phyloP scores from a whole-genome alignment of 2,797 vertebrate species.

The Sebastes oblongus region DNA sequence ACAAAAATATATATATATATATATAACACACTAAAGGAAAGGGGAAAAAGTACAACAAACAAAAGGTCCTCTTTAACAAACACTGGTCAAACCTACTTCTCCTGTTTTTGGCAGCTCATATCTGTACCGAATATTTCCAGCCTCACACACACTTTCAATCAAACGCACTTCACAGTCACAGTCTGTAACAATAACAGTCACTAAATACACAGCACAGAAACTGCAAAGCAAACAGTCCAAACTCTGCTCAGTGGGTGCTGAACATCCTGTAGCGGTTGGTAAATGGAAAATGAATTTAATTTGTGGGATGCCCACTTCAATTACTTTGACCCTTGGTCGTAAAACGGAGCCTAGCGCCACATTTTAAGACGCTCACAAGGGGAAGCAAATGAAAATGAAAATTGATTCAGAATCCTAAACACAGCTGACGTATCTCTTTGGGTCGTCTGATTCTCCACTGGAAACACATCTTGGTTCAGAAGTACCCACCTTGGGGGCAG shows the following conservation, averaged over 20 bases:
- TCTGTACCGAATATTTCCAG: background rate
- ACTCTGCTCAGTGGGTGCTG: background rate
- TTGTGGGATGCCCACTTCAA: background rate
- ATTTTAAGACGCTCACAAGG: background rate
- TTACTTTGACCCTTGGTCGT: background rate
- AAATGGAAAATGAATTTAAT: background rate
- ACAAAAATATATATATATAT: too few relatives aligned
- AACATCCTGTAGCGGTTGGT: background rate
- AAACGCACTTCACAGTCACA: slow-evolving; percentile 1
- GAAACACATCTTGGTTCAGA: background rate
- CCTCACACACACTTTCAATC: background rate
- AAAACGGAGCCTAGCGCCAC: background rate
- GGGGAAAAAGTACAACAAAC: background rate
- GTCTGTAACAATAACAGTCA: background rate
- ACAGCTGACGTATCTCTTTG: background rate
- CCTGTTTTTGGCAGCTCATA: background rate
- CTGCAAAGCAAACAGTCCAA: slow-evolving; percentile 11
- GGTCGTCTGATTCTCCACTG: background rate
- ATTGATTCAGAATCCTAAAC: background rate
- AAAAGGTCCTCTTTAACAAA: background rate
- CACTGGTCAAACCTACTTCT: background rate
- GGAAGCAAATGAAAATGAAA: background rate
- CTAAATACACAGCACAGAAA: slow-evolving; percentile 14
- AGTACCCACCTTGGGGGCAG: background rate
- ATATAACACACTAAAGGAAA: too few relatives aligned